phyloP scores from a whole-genome alignment of 2,888 invertebrate species.

The Spicauda simplicius region DNA sequence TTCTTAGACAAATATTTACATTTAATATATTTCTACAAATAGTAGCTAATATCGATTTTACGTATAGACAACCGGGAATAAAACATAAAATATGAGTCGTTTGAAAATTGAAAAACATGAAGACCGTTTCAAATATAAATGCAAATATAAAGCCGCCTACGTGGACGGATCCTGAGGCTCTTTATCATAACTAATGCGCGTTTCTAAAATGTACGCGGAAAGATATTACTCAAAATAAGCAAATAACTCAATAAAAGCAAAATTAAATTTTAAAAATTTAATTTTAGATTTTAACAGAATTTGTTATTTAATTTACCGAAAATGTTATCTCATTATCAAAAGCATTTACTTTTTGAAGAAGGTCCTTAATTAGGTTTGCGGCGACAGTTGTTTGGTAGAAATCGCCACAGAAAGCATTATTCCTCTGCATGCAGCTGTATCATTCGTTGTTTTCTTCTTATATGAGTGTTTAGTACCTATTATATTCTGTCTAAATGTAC shows the following conservation, averaged over 20 bases:
- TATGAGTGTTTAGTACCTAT: too few relatives aligned
- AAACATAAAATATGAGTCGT: neutral
- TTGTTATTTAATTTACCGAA: too few relatives aligned
- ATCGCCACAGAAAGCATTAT: too few relatives aligned
- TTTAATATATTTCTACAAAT: neutral
- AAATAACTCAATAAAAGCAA: neutral
- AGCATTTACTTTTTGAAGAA: too few relatives aligned
- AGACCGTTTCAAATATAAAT: conserved; percentile 6
- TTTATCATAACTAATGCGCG: neutral
- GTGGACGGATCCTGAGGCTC: neutral
- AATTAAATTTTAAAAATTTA: too few relatives aligned
- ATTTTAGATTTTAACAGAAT: too few relatives aligned
- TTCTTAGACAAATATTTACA: neutral
- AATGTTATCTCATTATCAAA: too few relatives aligned
- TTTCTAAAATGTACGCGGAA: neutral
- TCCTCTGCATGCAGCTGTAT: too few relatives aligned
- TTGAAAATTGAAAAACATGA: neutral
- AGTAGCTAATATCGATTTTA: neutral
- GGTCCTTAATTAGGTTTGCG: too few relatives aligned
- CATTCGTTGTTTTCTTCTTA: too few relatives aligned
- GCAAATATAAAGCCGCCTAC: conserved; percentile 10
- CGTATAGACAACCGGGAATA: neutral
- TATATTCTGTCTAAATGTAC: too few relatives aligned
- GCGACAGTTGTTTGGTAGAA: too few relatives aligned
- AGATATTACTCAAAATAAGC: neutral